Conservation (phyloP, 2,113 vertebrate species). For the Aspiorhynchus laticeps region DNA sequence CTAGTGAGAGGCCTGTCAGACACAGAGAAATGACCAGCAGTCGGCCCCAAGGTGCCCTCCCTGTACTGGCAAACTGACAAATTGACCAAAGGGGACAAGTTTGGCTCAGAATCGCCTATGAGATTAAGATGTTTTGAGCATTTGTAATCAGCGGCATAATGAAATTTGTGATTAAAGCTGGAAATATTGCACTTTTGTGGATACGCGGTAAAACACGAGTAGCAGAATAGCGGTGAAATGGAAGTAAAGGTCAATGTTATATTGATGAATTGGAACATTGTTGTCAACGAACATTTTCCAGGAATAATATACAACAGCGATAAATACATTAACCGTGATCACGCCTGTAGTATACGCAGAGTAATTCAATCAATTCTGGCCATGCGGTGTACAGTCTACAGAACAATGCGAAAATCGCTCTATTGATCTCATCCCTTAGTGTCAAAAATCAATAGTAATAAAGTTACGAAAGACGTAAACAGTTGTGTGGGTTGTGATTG, state of each 20-base stretch:
- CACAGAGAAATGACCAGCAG: slow-evolving; percentile 75
- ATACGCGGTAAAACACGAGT: slow-evolving; percentile 31
- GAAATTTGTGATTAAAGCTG: neutral
- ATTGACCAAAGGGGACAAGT: slow-evolving; percentile 74
- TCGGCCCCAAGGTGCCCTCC: slow-evolving; percentile 77
- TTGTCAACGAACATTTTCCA: neutral
- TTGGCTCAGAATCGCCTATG: slow-evolving; percentile 67
- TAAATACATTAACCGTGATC: neutral
- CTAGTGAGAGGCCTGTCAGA: slow-evolving; percentile 57
- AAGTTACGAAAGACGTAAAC: slow-evolving; percentile 62
- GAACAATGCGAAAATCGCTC: slow-evolving; percentile 50
- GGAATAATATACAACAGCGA: slow-evolving; percentile 23
- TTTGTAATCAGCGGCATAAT: slow-evolving; percentile 38
- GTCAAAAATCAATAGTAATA: slow-evolving; percentile 65
- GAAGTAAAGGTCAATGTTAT: slow-evolving; percentile 25
- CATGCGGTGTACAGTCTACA: slow-evolving; percentile 61
- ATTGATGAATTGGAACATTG: slow-evolving; percentile 24
- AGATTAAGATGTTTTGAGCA: slow-evolving; percentile 74
- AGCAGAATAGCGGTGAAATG: neutral
- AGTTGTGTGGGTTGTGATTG: slow-evolving; percentile 55
- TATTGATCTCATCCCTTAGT: slow-evolving; percentile 58
- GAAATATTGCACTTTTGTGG: slow-evolving; percentile 2
- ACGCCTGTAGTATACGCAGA: neutral
- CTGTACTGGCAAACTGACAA: slow-evolving; percentile 73
- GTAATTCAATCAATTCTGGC: slow-evolving; percentile 55